Base-by-base conservation (phyloP, 2,888 invertebrate genomes). In the Limnephilus rhombicus region DNA sequence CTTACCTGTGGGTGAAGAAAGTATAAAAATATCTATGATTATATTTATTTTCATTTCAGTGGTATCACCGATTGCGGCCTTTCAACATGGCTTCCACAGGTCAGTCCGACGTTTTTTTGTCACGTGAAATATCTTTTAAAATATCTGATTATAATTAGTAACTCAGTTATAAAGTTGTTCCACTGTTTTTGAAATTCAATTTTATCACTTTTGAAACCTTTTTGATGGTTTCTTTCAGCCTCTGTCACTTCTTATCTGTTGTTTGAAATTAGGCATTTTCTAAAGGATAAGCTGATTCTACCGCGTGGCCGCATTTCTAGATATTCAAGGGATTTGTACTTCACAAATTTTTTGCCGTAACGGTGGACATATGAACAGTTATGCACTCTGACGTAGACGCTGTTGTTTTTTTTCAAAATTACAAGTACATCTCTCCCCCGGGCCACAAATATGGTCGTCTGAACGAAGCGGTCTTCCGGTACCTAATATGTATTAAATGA, bases 81-180 rank as follows among this genome's bases (percentile, higher is more conserved):
- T 96, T 96, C 96, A 97, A 97, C 96, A 97, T 97, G 97, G 97
- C 97, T 97, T 97, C 97, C 96, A 96, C 97, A 97, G 97, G 97
- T 97, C 97, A 96, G 97, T 97, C 95, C 95, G 95, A 94, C 94
- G 94, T 94, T 94, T 94, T 95, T 94, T 93, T 92, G 94, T 96
- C 96, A 96, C 95, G 95, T 96, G 95, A 95, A 96, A 95, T 94
- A 95, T 94, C 94, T 92, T 94, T 93, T 93, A 93, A 94, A 94
- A 92, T 89, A 91, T 88, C 92, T 91, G 92, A 92, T 92, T 80
- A n/a, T 90, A 92, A 87, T 68, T 41, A 41, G n/a, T 49, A 90
- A 90, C 45, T 82, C n/a, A 4, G 31, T 31, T 31, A n/a, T 45
- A 82, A 83, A 81, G 82, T 45, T 13, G 41, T 81, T 18, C 31